Base-by-base conservation (phyloP, 53 echinoderm and acorn worm species). In the Stichopus horrens region DNA sequence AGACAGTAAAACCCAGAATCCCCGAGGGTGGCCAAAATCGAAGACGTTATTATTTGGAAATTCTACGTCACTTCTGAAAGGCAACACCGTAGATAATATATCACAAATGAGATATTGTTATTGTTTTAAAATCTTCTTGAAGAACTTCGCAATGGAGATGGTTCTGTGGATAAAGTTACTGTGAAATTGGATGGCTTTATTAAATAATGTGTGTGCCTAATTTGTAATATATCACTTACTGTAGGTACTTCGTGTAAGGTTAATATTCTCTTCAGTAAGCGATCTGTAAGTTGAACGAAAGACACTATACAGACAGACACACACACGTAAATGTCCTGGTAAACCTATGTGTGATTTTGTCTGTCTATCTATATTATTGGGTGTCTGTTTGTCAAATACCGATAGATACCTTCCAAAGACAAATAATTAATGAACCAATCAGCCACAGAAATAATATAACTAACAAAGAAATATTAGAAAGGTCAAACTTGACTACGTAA, bases 101-200 rank as follows among this genome's bases (percentile, higher is more conserved):
- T 81, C 56, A 81, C 56, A 81, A 81, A 57, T 81, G 81, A 4
- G 14, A 81, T 56, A 20, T 58, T 81, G 81, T 81, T 81, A 81
- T 81, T 81, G 81, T 81, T 56, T 81, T 75, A 53, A 79, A 81
- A 21, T 81, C n/a, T 18, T 18, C n/a, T n/a, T 71, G 71, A 71
- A 71, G 71, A 18, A 71, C 71, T 16, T 16, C 18, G 71, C 71
- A 20, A 71, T 71, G 71, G 0, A 6, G 71, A 16, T 71, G 18
- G n/a, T 13, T 71, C 14, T 71, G 18, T 7, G n/a, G 71, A 18
- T 71, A 7, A 18, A 6, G 18, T 71, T 71, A 71, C 71, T 71
- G 7, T 20, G 37, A 71, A 13, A 71, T 71, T 71, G 71, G 71
- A 71, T 18, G 71, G 18, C 71, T 13, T 71, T 71, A 71, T 71